Evolutionary conservation across 2,113 vertebrate species (phyloP), one percentile per base, ranked within the genome.

Genomic region (Corythoichthys haematopterus): DNA sequence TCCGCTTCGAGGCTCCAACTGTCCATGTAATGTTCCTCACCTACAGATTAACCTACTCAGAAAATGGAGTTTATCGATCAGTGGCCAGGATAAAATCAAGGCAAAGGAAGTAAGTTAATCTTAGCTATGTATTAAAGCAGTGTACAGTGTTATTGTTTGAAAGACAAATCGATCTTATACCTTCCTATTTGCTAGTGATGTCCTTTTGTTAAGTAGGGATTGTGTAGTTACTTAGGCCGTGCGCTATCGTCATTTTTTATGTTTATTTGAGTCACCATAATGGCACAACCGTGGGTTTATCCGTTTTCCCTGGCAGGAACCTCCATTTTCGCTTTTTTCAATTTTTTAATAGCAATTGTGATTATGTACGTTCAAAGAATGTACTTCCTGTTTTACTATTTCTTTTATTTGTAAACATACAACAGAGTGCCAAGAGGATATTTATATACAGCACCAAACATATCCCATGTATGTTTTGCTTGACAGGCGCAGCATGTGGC

Each of bases 401-500:
- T 6, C 20, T 62, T 13, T 5, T 7, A 13, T 33, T 33, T 62
- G 43, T 46, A 2, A 28, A 52, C 63, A 35, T 13, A 47, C 12
- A 50, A 52, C 8, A 40, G 2, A 50, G 45, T 28, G 33, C 35
- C 28, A 4, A 36, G 37, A 38, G 46, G 11, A 2, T 13, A 15
- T 46, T 55, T 65, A 37, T 28, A 11, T 58, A 46, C 37, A 38
- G 16, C 12, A 2, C 2, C 52, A 61, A 50, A 46, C 6, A 46
- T 28, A 12, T 2, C 1, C 15, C 51, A 16, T 64, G 6, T 3
- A 10, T 15, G 57, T 76, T 64, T 57, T 14, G 66, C 70, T 58
- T 76, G 63, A 15, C 75, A 96, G 94, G 90, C 95, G 77, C 94
- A 92, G 68, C 91, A 88, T 64, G 87, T 94, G 62, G 87, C 94